These are phyloP conservation scores for Miichthys miiuy DNA, from an alignment of 2,797 vertebrate species.

Conservation along the genomic window DNA sequence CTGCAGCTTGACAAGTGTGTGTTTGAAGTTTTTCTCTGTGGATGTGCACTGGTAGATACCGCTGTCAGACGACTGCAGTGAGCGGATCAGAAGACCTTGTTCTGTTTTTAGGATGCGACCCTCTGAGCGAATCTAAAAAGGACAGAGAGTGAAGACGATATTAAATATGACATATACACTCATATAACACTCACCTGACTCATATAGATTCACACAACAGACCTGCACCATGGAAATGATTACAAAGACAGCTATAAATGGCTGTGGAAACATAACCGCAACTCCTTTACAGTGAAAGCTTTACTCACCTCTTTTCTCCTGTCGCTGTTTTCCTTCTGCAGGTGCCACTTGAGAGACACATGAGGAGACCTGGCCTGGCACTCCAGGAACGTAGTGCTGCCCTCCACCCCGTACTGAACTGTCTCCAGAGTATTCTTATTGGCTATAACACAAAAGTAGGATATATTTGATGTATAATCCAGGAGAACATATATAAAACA, in stretches of 20 bases:
- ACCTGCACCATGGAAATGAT: not conserved
- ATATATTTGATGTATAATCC: not conserved
- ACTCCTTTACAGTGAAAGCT: not conserved
- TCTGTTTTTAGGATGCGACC: slow-evolving; percentile 94
- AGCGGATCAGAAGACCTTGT: slow-evolving; percentile 94
- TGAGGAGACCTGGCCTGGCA: slow-evolving; percentile 97
- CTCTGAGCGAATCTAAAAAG: slow-evolving; percentile 87
- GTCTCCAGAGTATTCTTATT: slow-evolving; percentile 94
- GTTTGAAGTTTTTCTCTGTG: slow-evolving; percentile 99
- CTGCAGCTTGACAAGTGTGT: slow-evolving; percentile 93
- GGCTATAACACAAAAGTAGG: slow-evolving; percentile 77
- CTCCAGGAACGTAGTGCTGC: slow-evolving; percentile 96
- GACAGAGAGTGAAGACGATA: not conserved
- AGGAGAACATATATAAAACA: not conserved
- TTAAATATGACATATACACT: not conserved
- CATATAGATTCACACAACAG: not conserved
- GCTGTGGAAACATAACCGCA: not conserved
- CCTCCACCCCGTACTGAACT: slow-evolving; percentile 95
- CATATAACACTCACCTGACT: not conserved
- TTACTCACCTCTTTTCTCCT: slow-evolving; percentile 93
- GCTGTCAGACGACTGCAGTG: slow-evolving; percentile 91
- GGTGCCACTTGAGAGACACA: slow-evolving; percentile 95
- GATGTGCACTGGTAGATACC: slow-evolving; percentile 97
- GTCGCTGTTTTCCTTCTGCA: slow-evolving; percentile 96
- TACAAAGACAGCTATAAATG: not conserved